Percentiles rank a stretch among this genome's conserved stretches.
Evolutionary conservation across 1,140 invertebrate genomes (phyloP).

Genomic region (Nymphalis io): DNA sequence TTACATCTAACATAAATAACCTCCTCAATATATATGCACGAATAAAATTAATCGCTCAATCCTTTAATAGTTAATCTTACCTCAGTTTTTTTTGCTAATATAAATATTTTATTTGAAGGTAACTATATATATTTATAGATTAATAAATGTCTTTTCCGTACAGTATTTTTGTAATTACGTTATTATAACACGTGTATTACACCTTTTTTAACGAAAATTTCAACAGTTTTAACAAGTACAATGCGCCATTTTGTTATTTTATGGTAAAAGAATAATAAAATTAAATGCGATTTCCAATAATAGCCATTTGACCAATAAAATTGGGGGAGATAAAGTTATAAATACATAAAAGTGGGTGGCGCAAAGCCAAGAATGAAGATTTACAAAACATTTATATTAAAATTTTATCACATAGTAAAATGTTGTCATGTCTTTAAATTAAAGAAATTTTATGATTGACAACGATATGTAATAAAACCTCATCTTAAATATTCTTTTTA

Average conservation of each 20-base stretch:
- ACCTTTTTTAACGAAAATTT: no score
- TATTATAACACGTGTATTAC: no score
- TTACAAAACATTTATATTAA: not conserved
- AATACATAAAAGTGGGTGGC: not conserved
- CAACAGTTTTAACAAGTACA: no score
- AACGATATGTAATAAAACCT: not conserved
- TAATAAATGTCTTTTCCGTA: no score
- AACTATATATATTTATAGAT: no score
- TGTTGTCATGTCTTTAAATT: not conserved
- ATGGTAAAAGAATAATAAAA: conserved; percentile 3
- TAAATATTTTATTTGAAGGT: no score
- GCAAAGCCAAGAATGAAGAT: not conserved
- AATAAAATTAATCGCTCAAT: no score
- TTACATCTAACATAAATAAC: no score
- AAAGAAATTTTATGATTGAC: not conserved
- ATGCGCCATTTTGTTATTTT: not conserved
- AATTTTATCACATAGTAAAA: conserved; percentile 2
- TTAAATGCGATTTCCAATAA: conserved; percentile 9
- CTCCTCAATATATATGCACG: no score
- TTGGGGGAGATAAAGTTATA: not conserved
- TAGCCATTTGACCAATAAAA: conserved; percentile 3
- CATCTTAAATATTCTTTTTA: not conserved
- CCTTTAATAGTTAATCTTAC: no score
- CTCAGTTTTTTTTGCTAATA: no score
- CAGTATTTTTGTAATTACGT: no score